Evolutionary conservation across 2,888 invertebrate species (phyloP).

Genomic region (Ophonus ardosiacus): DNA sequence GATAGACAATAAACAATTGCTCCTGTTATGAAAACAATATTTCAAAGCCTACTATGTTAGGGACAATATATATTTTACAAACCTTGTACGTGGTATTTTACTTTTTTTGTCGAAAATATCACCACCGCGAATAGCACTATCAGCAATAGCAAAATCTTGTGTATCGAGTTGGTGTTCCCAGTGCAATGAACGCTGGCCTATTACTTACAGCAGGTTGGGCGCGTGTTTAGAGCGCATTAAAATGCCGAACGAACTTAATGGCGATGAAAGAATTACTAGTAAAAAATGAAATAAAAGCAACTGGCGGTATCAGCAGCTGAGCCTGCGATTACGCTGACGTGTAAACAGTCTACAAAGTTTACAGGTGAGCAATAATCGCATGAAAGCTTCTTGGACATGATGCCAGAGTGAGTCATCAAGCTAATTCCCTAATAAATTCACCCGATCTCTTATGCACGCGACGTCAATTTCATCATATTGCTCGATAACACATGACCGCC

Average conservation of each 20-base stretch:
- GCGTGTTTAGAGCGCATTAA: slow-evolving; percentile 25
- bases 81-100: too few relatives aligned
- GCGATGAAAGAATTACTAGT: slow-evolving; percentile 48
- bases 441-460: slow-evolving; percentile 43
- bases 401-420: slow-evolving; percentile 53
- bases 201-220: background rate
- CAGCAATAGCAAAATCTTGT: background rate
- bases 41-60: too few relatives aligned
- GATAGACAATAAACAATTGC: too few relatives aligned
- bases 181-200: slow-evolving; percentile 18
- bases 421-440: slow-evolving; percentile 55
- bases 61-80: too few relatives aligned
- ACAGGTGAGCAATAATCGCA: slow-evolving; percentile 44
- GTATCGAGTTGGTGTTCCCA: background rate
- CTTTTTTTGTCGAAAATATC: too few relatives aligned
- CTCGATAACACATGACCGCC: background rate
- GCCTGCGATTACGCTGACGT: slow-evolving; percentile 34
- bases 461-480: slow-evolving; percentile 27
- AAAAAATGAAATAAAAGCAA: slow-evolving; percentile 39
- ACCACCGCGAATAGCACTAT: background rate
- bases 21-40: too few relatives aligned
- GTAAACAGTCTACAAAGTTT: slow-evolving; percentile 29
- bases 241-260: slow-evolving; percentile 39
- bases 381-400: slow-evolving; percentile 39
- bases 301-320: slow-evolving; percentile 30